A percentile compares a stretch with the other conserved stretches of the same genome.
These are phyloP conservation scores for Meteorus cinctellus DNA, from an alignment of 2,888 invertebrate genomes.

Conservation along the genomic window DNA sequence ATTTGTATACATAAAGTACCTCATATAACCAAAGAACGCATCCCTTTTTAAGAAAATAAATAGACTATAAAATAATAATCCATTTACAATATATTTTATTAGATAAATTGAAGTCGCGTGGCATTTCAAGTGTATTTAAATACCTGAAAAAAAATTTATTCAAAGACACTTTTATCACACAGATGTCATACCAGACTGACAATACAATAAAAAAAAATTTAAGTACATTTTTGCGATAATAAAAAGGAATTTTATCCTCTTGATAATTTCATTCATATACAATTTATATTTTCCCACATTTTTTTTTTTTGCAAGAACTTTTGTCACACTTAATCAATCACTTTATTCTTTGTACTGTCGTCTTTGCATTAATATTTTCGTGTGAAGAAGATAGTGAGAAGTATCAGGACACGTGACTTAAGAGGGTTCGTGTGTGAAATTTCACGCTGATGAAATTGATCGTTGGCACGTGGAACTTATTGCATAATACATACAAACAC, in stretches of 20 bases:
- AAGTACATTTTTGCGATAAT: not conserved
- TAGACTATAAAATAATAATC: constrained; percentile 57
- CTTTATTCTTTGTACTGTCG: not conserved
- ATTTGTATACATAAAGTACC: not conserved
- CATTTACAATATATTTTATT: constrained; percentile 31
- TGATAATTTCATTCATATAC: not conserved
- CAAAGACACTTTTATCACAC: not conserved
- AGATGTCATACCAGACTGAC: not conserved
- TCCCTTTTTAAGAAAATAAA: constrained; percentile 48
- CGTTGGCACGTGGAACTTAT: constrained; percentile 56
- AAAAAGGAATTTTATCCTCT: not conserved
- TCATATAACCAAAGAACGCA: not conserved
- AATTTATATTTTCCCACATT: not conserved
- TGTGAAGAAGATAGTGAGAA: not conserved
- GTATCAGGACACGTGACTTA: constrained; percentile 11
- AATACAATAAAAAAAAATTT: not conserved
- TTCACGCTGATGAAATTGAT: constrained; percentile 45
- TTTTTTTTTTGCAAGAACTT: not conserved
- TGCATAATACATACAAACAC: constrained; percentile 29
- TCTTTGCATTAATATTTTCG: not conserved
- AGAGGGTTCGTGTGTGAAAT: constrained; percentile 29
- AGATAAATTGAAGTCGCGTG: constrained; percentile 56
- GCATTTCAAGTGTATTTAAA: constrained; percentile 50
- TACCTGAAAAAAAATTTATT: constrained; percentile 13
- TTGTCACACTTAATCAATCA: not conserved